A percentile compares a stretch with the other conserved stretches of the same genome.
These are phyloP conservation scores for Grammomys surdaster DNA, from an alignment of 2,113 vertebrate species.

Conservation along the genomic window DNA sequence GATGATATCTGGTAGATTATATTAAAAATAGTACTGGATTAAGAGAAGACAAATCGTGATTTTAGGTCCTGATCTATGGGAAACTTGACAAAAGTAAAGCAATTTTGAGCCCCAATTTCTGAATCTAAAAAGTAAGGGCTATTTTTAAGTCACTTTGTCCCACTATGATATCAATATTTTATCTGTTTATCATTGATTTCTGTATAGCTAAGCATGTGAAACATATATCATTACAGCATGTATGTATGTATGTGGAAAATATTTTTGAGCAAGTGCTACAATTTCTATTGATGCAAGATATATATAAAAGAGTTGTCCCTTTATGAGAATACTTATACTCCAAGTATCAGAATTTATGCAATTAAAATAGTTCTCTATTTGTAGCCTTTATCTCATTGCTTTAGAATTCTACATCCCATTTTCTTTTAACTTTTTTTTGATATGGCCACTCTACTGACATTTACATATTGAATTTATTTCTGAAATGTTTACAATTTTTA, in stretches of 20 bases:
- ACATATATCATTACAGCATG: neutral
- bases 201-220: neutral
- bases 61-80: neutral
- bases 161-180: neutral
- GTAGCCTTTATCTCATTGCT: neutral
- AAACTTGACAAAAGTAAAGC: neutral
- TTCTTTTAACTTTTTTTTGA: neutral
- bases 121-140: neutral
- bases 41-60: neutral
- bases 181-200: neutral
- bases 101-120: neutral
- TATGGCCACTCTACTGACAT: accelerated
- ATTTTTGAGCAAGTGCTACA: neutral
- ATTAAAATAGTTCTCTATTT: conserved; percentile 17
- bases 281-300: neutral
- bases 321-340: neutral
- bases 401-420: neutral
- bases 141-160: neutral
- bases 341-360: neutral
- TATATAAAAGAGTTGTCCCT: neutral
- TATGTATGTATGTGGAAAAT: neutral
- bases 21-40: neutral
- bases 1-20: neutral
- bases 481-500: conserved; percentile 30
- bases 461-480: conserved; percentile 2